Base-by-base conservation (phyloP, 2,797 vertebrate species). In the Tolypeutes matacus region DNA sequence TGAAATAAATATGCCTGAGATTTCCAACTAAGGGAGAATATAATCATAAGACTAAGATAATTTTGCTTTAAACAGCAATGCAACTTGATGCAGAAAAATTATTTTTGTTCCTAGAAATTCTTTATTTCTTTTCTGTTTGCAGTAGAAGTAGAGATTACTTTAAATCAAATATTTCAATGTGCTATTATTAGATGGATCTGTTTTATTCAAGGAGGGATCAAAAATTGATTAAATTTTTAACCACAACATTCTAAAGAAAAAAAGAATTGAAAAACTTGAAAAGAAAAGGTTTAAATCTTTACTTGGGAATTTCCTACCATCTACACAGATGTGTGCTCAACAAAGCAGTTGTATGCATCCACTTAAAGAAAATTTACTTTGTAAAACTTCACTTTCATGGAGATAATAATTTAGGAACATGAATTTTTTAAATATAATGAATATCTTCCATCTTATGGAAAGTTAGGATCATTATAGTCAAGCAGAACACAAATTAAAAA, bases 91-190 rank as follows among this genome's bases (percentile, higher is more conserved):
- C 0, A 86, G 13, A 64, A 23, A 39, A 93, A 86, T 85, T 93
- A 76, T 75, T 85, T 77, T 93, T 95, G 58, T 64, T 75, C 6
- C 69, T 75, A 75, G 34, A 89, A 31, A 94, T 10, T 31, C 31
- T 86, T 82, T 89, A 76, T 76, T 65, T 65, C 46, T 82, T 95
- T 95, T 93, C 65, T 84, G 23, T 92, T 94, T 89, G 60, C 58
- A 87, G 5, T 42, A 42, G 5, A 90, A 93, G 60, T 14, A 39
- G 27, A 89, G 46, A 85, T 29, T 91, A 65, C 69, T 80, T 60
- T 96, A 82, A 91, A 73, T 15, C n/a, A 85, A 39, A 36, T 88
- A 64, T 51, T 87, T 96, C 70, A 96, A 36, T 18, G 8, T 78
- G 36, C 5, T 80, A 56, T 92, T 83, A 81, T 34, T 93, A 17